Conservation (phyloP, 2,797 vertebrate genomes). For the Furcifer pardalis region DNA sequence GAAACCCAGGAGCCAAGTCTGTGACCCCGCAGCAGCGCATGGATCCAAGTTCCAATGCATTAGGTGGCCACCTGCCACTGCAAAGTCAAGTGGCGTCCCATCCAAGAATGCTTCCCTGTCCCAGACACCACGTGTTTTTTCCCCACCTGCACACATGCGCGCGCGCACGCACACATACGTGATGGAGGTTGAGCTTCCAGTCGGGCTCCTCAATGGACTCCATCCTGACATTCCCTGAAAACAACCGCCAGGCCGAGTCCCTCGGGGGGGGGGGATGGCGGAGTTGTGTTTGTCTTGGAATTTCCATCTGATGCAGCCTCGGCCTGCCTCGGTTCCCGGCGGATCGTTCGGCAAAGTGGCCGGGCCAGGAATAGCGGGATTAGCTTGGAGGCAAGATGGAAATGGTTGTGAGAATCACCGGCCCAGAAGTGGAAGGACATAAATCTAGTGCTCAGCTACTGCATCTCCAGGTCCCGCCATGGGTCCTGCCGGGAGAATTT, state of each 20-base stretch:
- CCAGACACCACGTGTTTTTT: constrained; percentile 9
- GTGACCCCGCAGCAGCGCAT: not conserved
- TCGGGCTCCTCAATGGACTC: constrained; percentile 16
- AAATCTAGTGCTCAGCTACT: not conserved
- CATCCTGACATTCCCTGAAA: not conserved
- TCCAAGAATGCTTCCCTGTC: constrained; percentile 10
- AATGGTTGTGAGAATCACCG: not conserved
- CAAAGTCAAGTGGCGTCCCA: accelerated
- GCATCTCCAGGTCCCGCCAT: not conserved
- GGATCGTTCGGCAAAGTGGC: not conserved
- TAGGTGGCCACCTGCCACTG: not conserved
- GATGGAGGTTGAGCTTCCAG: not conserved
- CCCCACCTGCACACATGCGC: not conserved
- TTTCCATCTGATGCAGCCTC: not conserved
- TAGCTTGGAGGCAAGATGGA: not conserved
- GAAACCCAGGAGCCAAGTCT: constrained; percentile 4
- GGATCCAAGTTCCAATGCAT: not conserved
- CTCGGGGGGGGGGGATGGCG: not conserved
- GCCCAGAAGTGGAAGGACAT: not conserved
- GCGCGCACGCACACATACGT: too few relatives aligned
- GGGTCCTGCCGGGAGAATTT: not conserved
- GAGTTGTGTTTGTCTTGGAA: not conserved
- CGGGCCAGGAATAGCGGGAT: not conserved
- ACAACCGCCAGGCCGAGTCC: accelerated
- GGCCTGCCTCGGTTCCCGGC: not conserved